phyloP scores from a whole-genome alignment of 1,140 invertebrate genomes.

The Drosophila arizonae region DNA sequence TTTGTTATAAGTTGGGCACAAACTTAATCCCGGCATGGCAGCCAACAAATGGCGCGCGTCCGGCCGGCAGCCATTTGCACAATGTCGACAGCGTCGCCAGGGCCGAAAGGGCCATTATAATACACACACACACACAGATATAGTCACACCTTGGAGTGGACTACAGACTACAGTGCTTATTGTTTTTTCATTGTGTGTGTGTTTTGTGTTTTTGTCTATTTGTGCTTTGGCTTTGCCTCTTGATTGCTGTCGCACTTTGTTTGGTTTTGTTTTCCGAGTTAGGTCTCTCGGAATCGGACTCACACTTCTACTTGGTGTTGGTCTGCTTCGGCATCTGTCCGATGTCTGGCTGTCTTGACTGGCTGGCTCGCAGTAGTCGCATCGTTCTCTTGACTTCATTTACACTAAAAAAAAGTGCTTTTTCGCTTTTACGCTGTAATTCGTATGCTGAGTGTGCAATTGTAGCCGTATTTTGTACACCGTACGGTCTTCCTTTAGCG shows the following conservation, averaged over 20 bases:
- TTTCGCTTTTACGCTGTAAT: constrained; percentile 79
- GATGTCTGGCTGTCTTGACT: not conserved
- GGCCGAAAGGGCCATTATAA: constrained; percentile 58
- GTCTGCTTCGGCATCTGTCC: not conserved
- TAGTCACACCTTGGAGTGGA: constrained; percentile 28
- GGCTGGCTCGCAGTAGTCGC: not conserved
- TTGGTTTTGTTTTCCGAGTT: constrained; percentile 48
- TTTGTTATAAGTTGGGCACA: constrained; percentile 73
- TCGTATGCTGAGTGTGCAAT: constrained; percentile 81
- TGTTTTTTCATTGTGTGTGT: constrained; percentile 65
- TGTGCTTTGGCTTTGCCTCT: constrained; percentile 52
- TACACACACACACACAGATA: constrained; percentile 17
- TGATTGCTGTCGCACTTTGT: constrained; percentile 74
- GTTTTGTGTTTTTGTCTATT: constrained; percentile 64
- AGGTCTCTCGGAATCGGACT: constrained; percentile 7
- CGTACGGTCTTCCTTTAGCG: constrained; percentile 37
- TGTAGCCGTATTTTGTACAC: constrained; percentile 74
- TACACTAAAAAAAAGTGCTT: constrained; percentile 44
- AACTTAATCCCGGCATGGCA: constrained; percentile 66
- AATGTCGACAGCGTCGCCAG: constrained; percentile 21
- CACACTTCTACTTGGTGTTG: not conserved
- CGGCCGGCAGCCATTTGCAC: constrained; percentile 39
- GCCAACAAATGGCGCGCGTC: constrained; percentile 48
- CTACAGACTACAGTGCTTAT: constrained; percentile 50
- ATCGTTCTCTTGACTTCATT: constrained; percentile 58